A percentile compares a stretch with the other conserved stretches of the same genome.
Conservation (phyloP, 1,140 invertebrate species). For the Mactra quadrangularis region DNA sequence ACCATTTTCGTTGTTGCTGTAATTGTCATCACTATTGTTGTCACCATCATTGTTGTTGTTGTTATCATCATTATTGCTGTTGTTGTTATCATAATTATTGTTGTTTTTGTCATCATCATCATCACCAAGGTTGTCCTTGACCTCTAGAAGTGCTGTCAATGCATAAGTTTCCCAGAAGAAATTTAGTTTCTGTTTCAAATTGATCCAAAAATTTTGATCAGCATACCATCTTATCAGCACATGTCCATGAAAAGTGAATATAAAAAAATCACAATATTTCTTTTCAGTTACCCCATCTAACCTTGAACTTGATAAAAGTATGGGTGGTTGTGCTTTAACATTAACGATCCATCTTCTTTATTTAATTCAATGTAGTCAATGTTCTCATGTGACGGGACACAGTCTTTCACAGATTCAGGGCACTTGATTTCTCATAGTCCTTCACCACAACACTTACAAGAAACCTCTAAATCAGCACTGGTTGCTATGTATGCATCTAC, state of each 20-base stretch:
- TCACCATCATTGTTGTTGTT: neutral
- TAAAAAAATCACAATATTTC: constrained; percentile 51
- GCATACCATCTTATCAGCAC: neutral
- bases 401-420: constrained; percentile 39
- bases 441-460: constrained; percentile 35
- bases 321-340: constrained; percentile 7
- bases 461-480: constrained; percentile 41
- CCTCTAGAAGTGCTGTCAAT: neutral
- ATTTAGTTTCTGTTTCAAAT: neutral
- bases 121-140: neutral
- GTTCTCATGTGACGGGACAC: constrained; percentile 17
- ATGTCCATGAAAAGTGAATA: constrained; percentile 44
- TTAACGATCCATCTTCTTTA: neutral
- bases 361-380: constrained; percentile 11
- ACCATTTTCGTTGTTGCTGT: neutral
- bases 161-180: constrained; percentile 48
- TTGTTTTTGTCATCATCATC: neutral
- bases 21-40: neutral
- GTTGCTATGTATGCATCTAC: constrained; percentile 23
- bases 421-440: constrained; percentile 54
- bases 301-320: constrained; percentile 50
- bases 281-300: constrained; percentile 15
- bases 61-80: neutral
- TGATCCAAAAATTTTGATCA: constrained; percentile 20
- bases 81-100: neutral